Evolutionary conservation across 2,113 vertebrate species (phyloP).

Genomic region (Anser brachyrhynchus): DNA sequence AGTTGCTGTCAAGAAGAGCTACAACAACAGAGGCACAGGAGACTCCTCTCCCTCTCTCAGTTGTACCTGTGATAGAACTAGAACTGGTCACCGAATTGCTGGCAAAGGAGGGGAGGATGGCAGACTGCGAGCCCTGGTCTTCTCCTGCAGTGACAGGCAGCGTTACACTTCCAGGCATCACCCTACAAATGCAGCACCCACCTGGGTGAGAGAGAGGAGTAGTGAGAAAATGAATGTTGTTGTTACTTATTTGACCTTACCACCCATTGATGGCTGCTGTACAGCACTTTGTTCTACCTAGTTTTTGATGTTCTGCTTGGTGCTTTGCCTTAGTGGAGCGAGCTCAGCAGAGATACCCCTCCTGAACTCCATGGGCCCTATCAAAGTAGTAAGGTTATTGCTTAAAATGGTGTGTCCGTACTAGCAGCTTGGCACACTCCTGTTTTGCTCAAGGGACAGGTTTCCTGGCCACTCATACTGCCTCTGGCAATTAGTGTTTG

Average conservation of each 20-base stretch:
- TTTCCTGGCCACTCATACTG: not conserved
- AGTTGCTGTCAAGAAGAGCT: not conserved
- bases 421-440: not conserved
- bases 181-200: not conserved
- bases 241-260: not conserved
- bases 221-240: not conserved
- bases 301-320: not conserved
- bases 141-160: not conserved
- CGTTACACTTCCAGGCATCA: not conserved
- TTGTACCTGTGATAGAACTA: not conserved
- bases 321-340: not conserved
- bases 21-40: not conserved
- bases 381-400: not conserved
- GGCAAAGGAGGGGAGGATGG: not conserved
- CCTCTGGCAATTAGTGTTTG: not conserved
- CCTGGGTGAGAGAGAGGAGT: not conserved
- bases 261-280: not conserved
- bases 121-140: not conserved
- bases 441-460: not conserved
- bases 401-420: not conserved
- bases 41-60: not conserved
- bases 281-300: not conserved
- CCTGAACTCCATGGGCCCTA: not conserved
- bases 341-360: not conserved
- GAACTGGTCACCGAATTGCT: not conserved